These are phyloP conservation scores for Lophius piscatorius DNA, from an alignment of 2,113 vertebrate genomes.

Conservation along the genomic window DNA sequence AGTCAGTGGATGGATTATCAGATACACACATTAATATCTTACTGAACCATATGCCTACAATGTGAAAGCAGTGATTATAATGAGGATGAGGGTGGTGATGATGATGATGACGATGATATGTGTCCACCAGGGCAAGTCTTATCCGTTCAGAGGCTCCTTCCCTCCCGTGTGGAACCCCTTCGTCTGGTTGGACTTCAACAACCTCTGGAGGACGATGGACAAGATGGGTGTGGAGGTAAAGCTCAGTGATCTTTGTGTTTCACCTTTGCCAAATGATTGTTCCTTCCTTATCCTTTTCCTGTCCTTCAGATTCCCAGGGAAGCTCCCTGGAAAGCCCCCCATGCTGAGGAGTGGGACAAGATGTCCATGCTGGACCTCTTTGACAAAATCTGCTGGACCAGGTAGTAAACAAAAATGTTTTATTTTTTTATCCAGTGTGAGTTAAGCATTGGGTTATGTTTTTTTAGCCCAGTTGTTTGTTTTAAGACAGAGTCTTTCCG, in stretches of 20 bases:
- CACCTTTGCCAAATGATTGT: not conserved
- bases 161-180: constrained; percentile 93
- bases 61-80: too few species aligned
- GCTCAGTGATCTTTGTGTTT: fast-evolving
- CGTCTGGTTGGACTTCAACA: constrained; percentile 90
- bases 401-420: constrained; percentile 65
- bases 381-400: constrained; percentile 92
- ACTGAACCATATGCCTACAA: too few species aligned
- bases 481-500: too few species aligned
- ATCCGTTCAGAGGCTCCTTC: constrained; percentile 88
- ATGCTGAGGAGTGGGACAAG: constrained; percentile 94
- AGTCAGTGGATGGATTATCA: too few species aligned
- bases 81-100: too few species aligned
- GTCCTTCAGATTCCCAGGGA: constrained; percentile 89
- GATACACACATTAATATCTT: too few species aligned
- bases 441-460: too few species aligned
- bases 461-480: too few species aligned
- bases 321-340: constrained; percentile 94
- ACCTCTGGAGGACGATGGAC: constrained; percentile 93
- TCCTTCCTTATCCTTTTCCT: not conserved
- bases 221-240: constrained; percentile 94
- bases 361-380: constrained; percentile 94
- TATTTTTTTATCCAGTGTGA: too few species aligned
- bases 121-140: constrained; percentile 88
- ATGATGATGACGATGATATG: not conserved